Conservation (phyloP, 2,888 invertebrate species). For the Nymphalis urticae region DNA sequence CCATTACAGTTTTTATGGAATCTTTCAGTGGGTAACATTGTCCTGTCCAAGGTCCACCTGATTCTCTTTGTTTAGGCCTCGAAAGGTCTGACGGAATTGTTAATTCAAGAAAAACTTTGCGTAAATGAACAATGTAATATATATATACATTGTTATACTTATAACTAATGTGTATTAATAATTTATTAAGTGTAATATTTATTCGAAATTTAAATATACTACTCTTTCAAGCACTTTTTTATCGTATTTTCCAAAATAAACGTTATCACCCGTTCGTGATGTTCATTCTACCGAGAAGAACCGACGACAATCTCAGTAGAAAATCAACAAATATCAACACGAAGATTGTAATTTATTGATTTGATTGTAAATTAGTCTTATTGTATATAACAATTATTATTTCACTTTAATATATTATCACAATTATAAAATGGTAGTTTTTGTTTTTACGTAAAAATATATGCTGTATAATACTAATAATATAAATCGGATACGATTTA, state of each 20-base stretch:
- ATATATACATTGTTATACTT: neutral
- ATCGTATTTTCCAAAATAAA: too few species aligned
- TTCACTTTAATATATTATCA: too few species aligned
- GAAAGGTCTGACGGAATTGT: conserved; percentile 55
- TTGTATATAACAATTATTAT: too few species aligned
- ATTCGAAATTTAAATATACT: too few species aligned
- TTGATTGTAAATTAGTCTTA: too few species aligned
- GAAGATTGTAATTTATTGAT: too few species aligned
- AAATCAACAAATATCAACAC: too few species aligned
- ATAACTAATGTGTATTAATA: neutral
- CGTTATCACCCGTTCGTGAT: too few species aligned
- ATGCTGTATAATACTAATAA: neutral
- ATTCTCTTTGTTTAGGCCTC: conserved; percentile 67
- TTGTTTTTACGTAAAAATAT: neutral
- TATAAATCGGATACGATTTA: neutral
- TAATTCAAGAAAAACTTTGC: conserved; percentile 53
- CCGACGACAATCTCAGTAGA: too few species aligned
- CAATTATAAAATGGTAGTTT: too few species aligned
- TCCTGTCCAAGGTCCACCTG: conserved; percentile 54
- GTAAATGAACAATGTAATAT: conserved; percentile 19
- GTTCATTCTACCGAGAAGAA: too few species aligned
- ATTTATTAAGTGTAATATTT: neutral
- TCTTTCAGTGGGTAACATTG: conserved; percentile 57
- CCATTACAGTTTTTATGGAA: conserved; percentile 76
- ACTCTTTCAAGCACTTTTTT: too few species aligned